Conservation (phyloP, 2,113 vertebrate genomes). For the Psittacus erithacus region DNA sequence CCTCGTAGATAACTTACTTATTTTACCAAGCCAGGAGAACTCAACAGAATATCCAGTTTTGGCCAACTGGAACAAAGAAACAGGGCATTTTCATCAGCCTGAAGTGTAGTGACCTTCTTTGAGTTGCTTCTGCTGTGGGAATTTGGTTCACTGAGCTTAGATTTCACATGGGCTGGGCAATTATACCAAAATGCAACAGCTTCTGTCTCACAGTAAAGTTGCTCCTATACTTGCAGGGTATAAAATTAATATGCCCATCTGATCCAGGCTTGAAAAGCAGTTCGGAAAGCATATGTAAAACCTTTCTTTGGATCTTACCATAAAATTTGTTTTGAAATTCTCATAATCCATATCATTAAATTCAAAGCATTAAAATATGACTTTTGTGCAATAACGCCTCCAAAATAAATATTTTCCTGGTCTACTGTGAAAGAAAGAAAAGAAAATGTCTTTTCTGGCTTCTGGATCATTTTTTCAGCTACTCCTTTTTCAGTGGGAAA, state of each 20-base stretch:
- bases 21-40: not conserved
- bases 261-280: not conserved
- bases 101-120: not conserved
- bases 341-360: not conserved
- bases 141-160: not conserved
- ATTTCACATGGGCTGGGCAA: not conserved
- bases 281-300: not conserved
- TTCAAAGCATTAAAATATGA: not conserved
- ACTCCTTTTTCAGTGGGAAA: not conserved
- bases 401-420: conserved; percentile 22
- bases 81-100: not conserved
- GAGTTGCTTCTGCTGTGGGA: not conserved
- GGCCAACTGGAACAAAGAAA: not conserved
- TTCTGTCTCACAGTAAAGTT: not conserved
- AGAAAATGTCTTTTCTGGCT: not conserved
- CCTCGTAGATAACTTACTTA: not conserved
- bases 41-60: not conserved
- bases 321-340: not conserved
- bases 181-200: not conserved
- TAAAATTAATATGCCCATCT: not conserved
- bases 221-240: not conserved
- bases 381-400: not conserved
- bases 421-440: not conserved
- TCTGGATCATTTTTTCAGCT: not conserved
- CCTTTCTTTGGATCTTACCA: not conserved